Evolutionary conservation across 2,888 invertebrate species (phyloP), one percentile per base, ranked within the genome.

Genomic region (Drosophila prostipennis): DNA sequence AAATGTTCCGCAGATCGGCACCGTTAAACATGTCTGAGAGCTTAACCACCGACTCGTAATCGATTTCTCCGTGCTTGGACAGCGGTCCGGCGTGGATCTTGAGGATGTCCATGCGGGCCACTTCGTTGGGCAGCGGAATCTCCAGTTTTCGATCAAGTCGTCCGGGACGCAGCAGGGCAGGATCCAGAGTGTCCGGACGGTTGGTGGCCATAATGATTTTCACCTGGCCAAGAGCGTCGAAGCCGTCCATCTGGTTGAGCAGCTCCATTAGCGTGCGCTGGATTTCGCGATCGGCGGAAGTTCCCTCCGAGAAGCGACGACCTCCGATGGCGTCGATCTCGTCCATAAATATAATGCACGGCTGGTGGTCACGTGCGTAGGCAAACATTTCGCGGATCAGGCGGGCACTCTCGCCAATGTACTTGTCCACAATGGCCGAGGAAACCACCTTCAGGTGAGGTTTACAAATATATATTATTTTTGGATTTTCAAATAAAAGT

Each of bases 121-220:
- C 98, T 90, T 99, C 99, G 91, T 99, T 99, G 1, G 99, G 99
- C 79, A 99, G 92, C 0, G 98, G 97, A 81, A 99, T 99, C 93
- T 99, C 99, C 80, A 99, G 98, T 93, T 99, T 99, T 89, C 99
- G 94, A 91, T 99, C 99, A 71, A 99, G 93, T 89, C 99, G 94
- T 0, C 99, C 99, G 0, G 99, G 99, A 79, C 99, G 94, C 51
- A 99, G 93, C 19, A 99, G 92, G 23, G 99, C 99, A 1, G 99
- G 99, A 93, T 99, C 99, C 39, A 99, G 93, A 0, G 99, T 99
- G 84, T 99, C 99, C 0, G 99, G 99, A 61, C 99, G 94, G 93
- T 99, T 99, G 56, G 99, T 99, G 0, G 99, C 99, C 99, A 99
- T 99, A 73, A 99, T 99, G 93, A 99, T 99, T 94, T 99, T 99